phyloP scores from a whole-genome alignment of 2,797 vertebrate species.

The Gephyroberyx darwinii region DNA sequence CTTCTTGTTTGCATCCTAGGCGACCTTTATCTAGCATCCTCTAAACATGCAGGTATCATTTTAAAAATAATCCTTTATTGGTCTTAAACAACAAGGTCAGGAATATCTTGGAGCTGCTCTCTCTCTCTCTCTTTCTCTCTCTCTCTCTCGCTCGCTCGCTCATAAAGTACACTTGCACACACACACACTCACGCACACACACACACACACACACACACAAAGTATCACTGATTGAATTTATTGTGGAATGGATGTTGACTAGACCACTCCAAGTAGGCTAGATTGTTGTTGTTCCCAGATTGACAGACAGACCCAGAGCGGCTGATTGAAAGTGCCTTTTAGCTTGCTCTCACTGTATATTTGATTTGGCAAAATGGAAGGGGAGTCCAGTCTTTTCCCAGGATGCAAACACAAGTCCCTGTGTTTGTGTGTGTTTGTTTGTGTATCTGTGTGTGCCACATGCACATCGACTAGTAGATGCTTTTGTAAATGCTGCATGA shows the following conservation, averaged over 20 bases:
- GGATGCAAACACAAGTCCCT: slow-evolving; percentile 74
- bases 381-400: slow-evolving; percentile 81
- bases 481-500: slow-evolving; percentile 79
- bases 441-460: slow-evolving; percentile 60
- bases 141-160: slow-evolving; percentile 30
- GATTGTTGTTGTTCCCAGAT: slow-evolving; percentile 82
- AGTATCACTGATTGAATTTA: slow-evolving; percentile 82
- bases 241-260: slow-evolving; percentile 83
- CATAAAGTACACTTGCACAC: slow-evolving; percentile 34
- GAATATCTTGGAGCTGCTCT: slow-evolving; percentile 15
- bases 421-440: slow-evolving; percentile 69
- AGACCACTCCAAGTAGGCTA: slow-evolving; percentile 80
- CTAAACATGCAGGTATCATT: slow-evolving; percentile 54
- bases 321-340: slow-evolving; percentile 85
- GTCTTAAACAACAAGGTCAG: slow-evolving; percentile 58
- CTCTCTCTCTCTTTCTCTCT: slow-evolving; percentile 14
- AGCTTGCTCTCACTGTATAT: slow-evolving; percentile 84
- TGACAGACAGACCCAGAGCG: slow-evolving; percentile 80
- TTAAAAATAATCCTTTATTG: slow-evolving; percentile 49
- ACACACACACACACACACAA: slow-evolving; percentile 55
- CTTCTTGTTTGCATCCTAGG: slow-evolving; percentile 17
- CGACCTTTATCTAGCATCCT: slow-evolving; percentile 24
- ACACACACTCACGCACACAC: slow-evolving; percentile 35
- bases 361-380: slow-evolving; percentile 84
- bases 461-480: slow-evolving; percentile 58